Base-by-base conservation (phyloP, 2,797 vertebrate genomes). In the Pteropus rufus region DNA sequence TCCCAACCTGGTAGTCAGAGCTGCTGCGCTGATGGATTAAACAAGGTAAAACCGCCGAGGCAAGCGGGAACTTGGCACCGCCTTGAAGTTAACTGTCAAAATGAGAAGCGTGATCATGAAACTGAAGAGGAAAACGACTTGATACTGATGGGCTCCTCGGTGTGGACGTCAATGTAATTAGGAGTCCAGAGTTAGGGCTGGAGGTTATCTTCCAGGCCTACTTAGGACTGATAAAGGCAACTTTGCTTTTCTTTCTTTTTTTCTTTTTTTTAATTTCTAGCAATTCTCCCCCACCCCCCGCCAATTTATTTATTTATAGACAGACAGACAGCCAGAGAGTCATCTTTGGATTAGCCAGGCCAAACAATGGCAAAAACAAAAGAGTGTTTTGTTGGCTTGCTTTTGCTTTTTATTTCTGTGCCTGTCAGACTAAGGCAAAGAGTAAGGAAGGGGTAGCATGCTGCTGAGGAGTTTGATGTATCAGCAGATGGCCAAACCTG, bases 401-500 rank as follows among this genome's bases (percentile, higher is more conserved):
- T 89, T 91, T 92, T 73, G 46, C 34, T 65, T 79, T 85, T 83
- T 64, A 9, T 60, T 87, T 86, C 58, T 75, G 14, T n/a, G 73
- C 19, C 18, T 26, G 65, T 84, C 7, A 8, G 93, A 84, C 46
- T 60, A 39, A 67, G 67, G 72, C 23, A 65, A 85, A 84, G 69
- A 83, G 86, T 49, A 60, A 54, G 49, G 31, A 29, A 58, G 23
- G 44, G 41, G 12, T 26, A 39, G 89, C 5, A 7, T 0, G 58
- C 23, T n/a, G 19, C 49, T 26, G 10, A 58, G 29, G 29, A 15
- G 18, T 36, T 36, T 64, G 77, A 1, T 79, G 1, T 46, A 26
- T 64, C 44, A 39, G 46, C 8, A 36, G n/a, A 14, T 52, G 46
- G 72, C 31, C n/a, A 34, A 80, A 16, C 31, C 34, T 77, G 39